phyloP scores from a whole-genome alignment of 2,113 vertebrate species.

The Laticauda laticaudata region DNA sequence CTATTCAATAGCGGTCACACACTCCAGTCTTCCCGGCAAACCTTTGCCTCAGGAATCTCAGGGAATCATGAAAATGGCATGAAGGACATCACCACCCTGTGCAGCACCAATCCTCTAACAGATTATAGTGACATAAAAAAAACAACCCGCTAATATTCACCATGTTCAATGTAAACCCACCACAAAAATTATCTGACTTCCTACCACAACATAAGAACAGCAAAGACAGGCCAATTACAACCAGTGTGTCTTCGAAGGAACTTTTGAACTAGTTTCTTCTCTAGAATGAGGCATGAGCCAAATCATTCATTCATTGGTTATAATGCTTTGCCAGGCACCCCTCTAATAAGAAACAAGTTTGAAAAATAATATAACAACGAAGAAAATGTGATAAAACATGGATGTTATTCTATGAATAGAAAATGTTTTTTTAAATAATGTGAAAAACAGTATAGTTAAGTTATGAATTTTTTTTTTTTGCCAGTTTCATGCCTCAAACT shows the following conservation, averaged over 20 bases:
- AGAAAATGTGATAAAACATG: not conserved
- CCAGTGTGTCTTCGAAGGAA: not conserved
- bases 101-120: not conserved
- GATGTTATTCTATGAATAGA: not conserved
- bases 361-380: not conserved
- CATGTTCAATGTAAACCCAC: not conserved
- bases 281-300: not conserved
- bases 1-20: not conserved
- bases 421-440: not conserved
- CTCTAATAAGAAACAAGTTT: not conserved
- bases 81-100: not conserved
- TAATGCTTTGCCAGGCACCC: not conserved
- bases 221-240: not conserved
- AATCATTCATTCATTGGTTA: not conserved
- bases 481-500: not conserved
- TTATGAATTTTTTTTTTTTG: not conserved
- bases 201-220: not conserved
- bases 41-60: not conserved
- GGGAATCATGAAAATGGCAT: not conserved
- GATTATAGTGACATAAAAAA: not conserved
- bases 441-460: not conserved
- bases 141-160: not conserved
- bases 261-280: not conserved
- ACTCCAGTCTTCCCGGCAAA: no score
- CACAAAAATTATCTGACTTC: not conserved